Conservation (phyloP, 2,888 invertebrate genomes). For the Aleiodes leptofemur region DNA sequence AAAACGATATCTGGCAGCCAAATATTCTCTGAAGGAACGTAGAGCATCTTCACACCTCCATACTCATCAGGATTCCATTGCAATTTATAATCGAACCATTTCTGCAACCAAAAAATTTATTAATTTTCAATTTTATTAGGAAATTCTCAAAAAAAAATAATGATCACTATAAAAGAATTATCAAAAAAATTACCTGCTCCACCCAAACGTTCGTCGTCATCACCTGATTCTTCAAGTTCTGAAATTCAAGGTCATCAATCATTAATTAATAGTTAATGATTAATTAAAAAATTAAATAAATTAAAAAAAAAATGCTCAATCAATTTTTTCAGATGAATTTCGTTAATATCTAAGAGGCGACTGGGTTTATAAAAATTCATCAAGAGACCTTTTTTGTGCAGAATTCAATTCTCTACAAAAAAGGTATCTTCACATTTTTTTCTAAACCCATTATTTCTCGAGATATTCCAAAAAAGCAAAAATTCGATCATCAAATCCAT, state of each 20-base stretch:
- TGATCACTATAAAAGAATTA: too few relatives aligned
- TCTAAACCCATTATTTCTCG: too few relatives aligned
- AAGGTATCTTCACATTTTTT: too few relatives aligned
- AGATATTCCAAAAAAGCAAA: background rate
- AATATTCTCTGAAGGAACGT: constrained; percentile 96
- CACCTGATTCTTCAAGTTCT: constrained; percentile 92
- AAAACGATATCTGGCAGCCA: constrained; percentile 90
- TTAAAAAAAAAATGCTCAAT: too few relatives aligned
- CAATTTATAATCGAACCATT: constrained; percentile 94
- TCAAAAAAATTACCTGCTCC: constrained; percentile 86
- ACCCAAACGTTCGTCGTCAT: constrained; percentile 97
- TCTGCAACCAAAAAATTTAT: constrained; percentile 77
- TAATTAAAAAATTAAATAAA: too few relatives aligned
- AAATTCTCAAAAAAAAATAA: background rate
- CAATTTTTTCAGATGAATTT: too few relatives aligned
- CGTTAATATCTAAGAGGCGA: too few relatives aligned
- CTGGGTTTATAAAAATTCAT: too few relatives aligned
- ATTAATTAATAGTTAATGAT: background rate
- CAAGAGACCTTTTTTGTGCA: too few relatives aligned
- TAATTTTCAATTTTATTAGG: background rate
- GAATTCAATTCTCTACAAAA: too few relatives aligned
- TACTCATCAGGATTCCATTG: constrained; percentile 94
- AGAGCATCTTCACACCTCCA: constrained; percentile 92
- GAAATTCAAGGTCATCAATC: constrained; percentile 49
- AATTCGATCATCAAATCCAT: too few relatives aligned